These are phyloP conservation scores for Andrena cerasifolii DNA, from an alignment of 1,140 invertebrate species.

Conservation along the genomic window DNA sequence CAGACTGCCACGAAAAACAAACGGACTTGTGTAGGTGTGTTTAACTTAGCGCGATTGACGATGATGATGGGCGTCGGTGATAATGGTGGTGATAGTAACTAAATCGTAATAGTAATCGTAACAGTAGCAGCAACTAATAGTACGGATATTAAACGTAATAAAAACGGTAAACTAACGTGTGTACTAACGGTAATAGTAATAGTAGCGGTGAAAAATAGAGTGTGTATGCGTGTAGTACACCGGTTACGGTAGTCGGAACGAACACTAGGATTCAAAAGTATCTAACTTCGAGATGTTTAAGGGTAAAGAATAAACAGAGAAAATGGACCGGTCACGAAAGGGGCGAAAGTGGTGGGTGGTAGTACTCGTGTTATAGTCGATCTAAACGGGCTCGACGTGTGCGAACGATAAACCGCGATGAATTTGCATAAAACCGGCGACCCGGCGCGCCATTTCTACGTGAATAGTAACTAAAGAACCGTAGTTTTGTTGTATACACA, in stretches of 20 bases:
- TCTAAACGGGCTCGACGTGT: slow-evolving; percentile 19
- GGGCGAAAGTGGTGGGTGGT: slow-evolving; percentile 14
- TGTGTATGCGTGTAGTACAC: slow-evolving; percentile 37
- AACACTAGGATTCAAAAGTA: slow-evolving; percentile 27
- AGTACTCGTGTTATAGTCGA: slow-evolving; percentile 15
- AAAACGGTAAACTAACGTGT: slow-evolving; percentile 38
- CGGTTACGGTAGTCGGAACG: slow-evolving; percentile 44
- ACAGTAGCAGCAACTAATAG: slow-evolving; percentile 29
- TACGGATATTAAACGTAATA: slow-evolving; percentile 30
- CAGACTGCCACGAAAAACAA: slow-evolving; percentile 70
- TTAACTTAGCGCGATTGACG: slow-evolving; percentile 67
- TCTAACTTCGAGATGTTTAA: slow-evolving; percentile 31
- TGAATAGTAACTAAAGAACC: slow-evolving; percentile 82
- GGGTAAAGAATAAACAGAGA: slow-evolving; percentile 2
- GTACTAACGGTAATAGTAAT: slow-evolving; percentile 45
- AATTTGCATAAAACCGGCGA: slow-evolving; percentile 46
- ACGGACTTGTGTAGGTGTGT: slow-evolving; percentile 70
- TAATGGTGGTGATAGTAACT: slow-evolving; percentile 34
- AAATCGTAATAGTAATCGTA: slow-evolving; percentile 5
- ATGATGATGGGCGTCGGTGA: slow-evolving; percentile 60
- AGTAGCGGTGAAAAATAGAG: slow-evolving; percentile 40
- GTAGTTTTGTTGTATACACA: slow-evolving; percentile 71
- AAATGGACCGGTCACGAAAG: slow-evolving; percentile 46
- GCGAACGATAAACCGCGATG: slow-evolving; percentile 41
- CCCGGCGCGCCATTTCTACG: slow-evolving; percentile 60